phyloP scores from a whole-genome alignment of 2,113 vertebrate genomes.

The Amphiprion percula region DNA sequence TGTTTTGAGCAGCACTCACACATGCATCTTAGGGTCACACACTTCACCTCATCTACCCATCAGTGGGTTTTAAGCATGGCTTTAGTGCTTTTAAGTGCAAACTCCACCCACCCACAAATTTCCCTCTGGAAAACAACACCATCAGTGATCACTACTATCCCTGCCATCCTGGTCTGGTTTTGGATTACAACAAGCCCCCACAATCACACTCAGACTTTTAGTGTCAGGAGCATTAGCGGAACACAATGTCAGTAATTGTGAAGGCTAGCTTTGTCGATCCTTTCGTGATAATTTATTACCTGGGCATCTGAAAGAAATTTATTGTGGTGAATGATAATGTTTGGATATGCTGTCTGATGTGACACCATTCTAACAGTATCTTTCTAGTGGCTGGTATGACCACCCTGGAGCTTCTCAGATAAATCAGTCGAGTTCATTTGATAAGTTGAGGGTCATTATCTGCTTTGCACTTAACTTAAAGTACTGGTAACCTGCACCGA shows the following conservation, averaged over 20 bases:
- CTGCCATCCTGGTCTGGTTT: constrained; percentile 61
- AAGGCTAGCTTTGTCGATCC: constrained; percentile 9
- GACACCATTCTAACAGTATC: too few species aligned
- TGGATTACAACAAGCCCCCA: constrained; percentile 68
- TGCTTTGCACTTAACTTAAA: neutral
- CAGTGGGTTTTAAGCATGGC: constrained; percentile 57
- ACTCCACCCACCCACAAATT: constrained; percentile 50
- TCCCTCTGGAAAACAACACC: constrained; percentile 62
- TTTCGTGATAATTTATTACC: neutral
- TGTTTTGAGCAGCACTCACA: constrained; percentile 7
- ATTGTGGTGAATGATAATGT: neutral
- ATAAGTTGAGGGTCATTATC: too few species aligned
- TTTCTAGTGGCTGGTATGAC: too few species aligned
- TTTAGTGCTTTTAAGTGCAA: constrained; percentile 73
- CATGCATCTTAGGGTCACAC: constrained; percentile 29
- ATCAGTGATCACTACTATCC: constrained; percentile 65
- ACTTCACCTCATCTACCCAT: constrained; percentile 43
- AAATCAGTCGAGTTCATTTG: too few species aligned
- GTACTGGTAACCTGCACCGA: neutral
- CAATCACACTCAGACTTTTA: constrained; percentile 60
- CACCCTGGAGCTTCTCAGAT: too few species aligned
- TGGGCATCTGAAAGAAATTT: neutral
- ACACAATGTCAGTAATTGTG: constrained; percentile 40
- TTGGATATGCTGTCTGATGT: neutral
- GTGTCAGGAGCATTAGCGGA: constrained; percentile 36